These are phyloP conservation scores for Gnathonemus echidnorhynchus DNA, from an alignment of 2,113 vertebrate species.

Conservation along the genomic window DNA sequence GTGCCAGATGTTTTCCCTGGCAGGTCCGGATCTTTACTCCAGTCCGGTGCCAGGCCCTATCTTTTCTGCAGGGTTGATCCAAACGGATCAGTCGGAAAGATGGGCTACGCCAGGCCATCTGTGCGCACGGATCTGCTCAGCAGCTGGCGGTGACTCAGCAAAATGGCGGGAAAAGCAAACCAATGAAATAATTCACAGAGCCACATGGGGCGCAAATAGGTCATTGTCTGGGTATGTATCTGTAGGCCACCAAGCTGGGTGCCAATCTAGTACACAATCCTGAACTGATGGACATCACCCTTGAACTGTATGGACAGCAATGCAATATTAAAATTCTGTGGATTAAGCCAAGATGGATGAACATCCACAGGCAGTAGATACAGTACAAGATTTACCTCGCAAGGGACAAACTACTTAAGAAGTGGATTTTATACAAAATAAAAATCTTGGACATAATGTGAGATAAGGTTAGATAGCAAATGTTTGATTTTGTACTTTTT, in stretches of 20 bases:
- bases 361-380: neutral
- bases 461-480: neutral
- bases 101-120: slow-evolving; percentile 10
- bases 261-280: neutral
- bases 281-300: neutral
- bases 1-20: slow-evolving; percentile 17
- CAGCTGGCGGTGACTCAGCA: neutral
- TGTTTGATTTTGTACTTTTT: neutral
- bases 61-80: slow-evolving; percentile 12
- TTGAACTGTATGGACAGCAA: neutral
- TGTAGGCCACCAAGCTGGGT: neutral
- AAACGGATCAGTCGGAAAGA: slow-evolving; percentile 18
- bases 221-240: neutral
- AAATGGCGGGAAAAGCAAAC: slow-evolving; percentile 1
- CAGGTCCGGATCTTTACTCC: neutral
- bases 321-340: neutral
- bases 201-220: neutral
- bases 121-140: neutral
- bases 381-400: neutral
- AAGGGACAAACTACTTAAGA: neutral
- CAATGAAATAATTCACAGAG: neutral
- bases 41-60: neutral
- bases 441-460: neutral
- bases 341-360: neutral
- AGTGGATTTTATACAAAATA: neutral